Evolutionary conservation across 1,140 invertebrate genomes (phyloP).

Genomic region (Hyposmocoma kahamanoa): DNA sequence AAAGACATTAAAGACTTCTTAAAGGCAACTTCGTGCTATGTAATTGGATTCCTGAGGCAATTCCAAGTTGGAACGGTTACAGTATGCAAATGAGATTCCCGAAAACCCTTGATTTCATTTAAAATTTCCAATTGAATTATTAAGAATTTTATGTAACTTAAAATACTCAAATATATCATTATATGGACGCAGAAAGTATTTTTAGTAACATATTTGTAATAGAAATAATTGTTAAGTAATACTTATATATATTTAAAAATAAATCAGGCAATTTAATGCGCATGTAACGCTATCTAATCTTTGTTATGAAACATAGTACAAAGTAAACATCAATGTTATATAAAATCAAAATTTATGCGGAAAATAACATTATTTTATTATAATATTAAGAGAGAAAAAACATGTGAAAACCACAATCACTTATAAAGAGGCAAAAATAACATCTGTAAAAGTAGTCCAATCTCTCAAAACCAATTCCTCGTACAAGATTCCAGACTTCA

Average conservation of each 20-base stretch:
- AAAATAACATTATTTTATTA: neutral
- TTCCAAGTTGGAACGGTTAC: slow-evolving; percentile 23
- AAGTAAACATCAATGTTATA: too few species aligned
- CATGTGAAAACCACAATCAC: too few species aligned
- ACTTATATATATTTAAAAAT: too few species aligned
- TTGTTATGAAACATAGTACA: too few species aligned
- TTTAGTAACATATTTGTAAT: too few species aligned
- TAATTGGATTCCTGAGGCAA: slow-evolving; percentile 42
- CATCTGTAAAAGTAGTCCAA: slow-evolving; percentile 51
- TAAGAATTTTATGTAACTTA: neutral
- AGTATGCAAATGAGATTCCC: slow-evolving; percentile 28
- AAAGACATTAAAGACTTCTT: slow-evolving; percentile 36
- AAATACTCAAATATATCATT: neutral
- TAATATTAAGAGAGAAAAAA: too few species aligned
- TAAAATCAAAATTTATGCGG: too few species aligned
- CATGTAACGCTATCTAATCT: too few species aligned
- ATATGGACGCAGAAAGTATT: too few species aligned
- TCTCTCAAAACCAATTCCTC: slow-evolving; percentile 63
- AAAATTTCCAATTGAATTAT: neutral
- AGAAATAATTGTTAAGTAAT: too few species aligned
- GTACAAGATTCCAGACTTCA: slow-evolving; percentile 65
- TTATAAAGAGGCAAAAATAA: too few species aligned
- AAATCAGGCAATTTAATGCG: too few species aligned
- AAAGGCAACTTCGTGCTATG: slow-evolving; percentile 37
- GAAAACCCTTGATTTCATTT: slow-evolving; percentile 21